These are phyloP conservation scores for Dorcus parallelipipedus DNA, from an alignment of 2,888 invertebrate species.

Conservation along the genomic window DNA sequence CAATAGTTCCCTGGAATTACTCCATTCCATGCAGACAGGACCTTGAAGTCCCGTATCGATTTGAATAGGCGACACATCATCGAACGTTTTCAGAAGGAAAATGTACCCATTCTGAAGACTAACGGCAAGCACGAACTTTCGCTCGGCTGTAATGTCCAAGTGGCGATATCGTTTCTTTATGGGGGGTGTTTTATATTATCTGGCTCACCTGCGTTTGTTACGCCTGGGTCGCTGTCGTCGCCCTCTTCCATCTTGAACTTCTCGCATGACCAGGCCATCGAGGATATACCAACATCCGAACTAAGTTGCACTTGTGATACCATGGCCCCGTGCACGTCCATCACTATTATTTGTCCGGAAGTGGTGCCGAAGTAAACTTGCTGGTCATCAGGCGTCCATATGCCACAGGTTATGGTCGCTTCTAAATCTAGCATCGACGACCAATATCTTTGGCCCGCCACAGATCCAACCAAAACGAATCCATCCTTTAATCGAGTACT, in stretches of 20 bases:
- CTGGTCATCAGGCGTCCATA: constrained; percentile 97
- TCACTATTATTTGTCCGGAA: constrained; percentile 90
- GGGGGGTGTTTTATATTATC: background rate
- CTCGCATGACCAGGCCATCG: constrained; percentile 96
- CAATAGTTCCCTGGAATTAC: constrained; percentile 86
- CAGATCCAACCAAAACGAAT: constrained; percentile 96
- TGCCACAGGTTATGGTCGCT: constrained; percentile 91
- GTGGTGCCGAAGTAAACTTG: constrained; percentile 96
- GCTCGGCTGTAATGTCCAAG: constrained; percentile 50
- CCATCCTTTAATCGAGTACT: constrained; percentile 68
- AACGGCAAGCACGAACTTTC: constrained; percentile 79
- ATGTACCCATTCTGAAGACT: constrained; percentile 88
- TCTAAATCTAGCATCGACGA: constrained; percentile 95
- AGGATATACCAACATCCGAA: constrained; percentile 80
- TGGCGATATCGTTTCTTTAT: background rate
- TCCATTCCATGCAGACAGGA: constrained; percentile 92
- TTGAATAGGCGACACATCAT: constrained; percentile 88
- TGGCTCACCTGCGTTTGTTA: constrained; percentile 50
- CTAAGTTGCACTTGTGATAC: constrained; percentile 88
- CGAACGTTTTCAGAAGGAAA: constrained; percentile 84
- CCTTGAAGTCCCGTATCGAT: constrained; percentile 79
- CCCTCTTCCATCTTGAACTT: constrained; percentile 98
- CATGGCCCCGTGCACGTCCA: constrained; percentile 96
- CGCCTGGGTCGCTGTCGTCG: constrained; percentile 65
- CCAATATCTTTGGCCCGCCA: constrained; percentile 97